Evolutionary conservation across 1,140 invertebrate genomes (phyloP), one percentile per base, ranked within the genome.

Genomic region (Mamestra configurata): DNA sequence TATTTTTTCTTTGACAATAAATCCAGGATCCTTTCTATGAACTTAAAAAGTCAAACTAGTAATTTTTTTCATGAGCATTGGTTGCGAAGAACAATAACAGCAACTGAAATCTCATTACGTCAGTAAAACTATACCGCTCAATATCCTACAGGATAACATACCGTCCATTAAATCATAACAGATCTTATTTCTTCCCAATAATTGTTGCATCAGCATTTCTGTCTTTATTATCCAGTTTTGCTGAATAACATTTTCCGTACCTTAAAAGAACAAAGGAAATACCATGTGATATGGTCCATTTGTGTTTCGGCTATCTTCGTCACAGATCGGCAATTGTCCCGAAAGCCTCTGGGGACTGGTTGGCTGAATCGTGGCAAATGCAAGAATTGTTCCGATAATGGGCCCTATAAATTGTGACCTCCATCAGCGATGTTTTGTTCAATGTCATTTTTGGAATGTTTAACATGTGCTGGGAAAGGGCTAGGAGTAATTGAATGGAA

Each of bases 371-470:
- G 81, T 79, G 66, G 72, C 81, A 82, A 82, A 83, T 83, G 83
- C 86, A 83, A 82, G 82, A 82, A 84, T 86, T 80, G 80, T 55
- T 71, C 81, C 80, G 82, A 84, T 89, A 86, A 89, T 89, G 82
- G 75, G 79, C 78, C 71, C 84, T 82, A 89, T 89, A 87, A 86
- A 88, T 89, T 86, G 75, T 59, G 49, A 80, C 76, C 82, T 77
- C 83, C 83, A 83, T 84, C 81, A 79, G 8, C 51, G 57, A 76
- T 77, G 79, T 82, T 76, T 81, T 78, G 77, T 82, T 76, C 79
- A 49, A 82, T 70, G 78, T 83, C 77, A 84, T 86, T 80, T 59
- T 75, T 75, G 35, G 43, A 71, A 20, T 53, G 68, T 71, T 71
- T 53, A 10, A 35, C 43, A 71, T 53, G 11, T 51, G 68, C 24